A percentile compares a stretch with the other conserved stretches of the same genome.
phyloP scores from a whole-genome alignment of 2,888 invertebrate species.

The Caenorhabditis doughertyi region DNA sequence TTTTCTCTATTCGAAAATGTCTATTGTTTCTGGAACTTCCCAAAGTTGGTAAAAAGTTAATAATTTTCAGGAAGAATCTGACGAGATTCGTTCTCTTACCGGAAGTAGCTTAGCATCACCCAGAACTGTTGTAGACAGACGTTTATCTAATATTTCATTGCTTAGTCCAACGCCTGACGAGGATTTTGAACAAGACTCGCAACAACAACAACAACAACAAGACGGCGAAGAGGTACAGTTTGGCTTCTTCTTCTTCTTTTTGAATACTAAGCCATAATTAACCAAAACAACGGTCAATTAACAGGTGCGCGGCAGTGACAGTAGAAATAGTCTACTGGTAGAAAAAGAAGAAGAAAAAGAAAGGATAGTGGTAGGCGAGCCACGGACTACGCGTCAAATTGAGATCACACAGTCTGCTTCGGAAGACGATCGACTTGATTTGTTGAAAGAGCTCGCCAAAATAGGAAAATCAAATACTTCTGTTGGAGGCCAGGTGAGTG shows the following conservation, averaged over 20 bases:
- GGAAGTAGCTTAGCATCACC: slow-evolving; percentile 73
- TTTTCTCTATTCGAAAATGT: slow-evolving; percentile 5
- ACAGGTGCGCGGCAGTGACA: slow-evolving; percentile 53
- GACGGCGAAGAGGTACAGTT: slow-evolving; percentile 39
- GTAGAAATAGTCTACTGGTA: slow-evolving; percentile 9
- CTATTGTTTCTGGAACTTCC: neutral
- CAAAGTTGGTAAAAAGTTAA: neutral
- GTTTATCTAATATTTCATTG: slow-evolving; percentile 60
- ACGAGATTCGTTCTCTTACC: slow-evolving; percentile 72
- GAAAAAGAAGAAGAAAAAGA: slow-evolving; percentile 22
- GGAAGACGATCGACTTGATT: slow-evolving; percentile 66
- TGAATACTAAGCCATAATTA: slow-evolving; percentile 40
- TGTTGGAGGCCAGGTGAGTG: slow-evolving; percentile 53
- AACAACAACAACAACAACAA: slow-evolving; percentile 34
- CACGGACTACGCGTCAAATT: slow-evolving; percentile 60
- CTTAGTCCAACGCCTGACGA: slow-evolving; percentile 64
- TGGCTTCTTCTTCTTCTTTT: slow-evolving; percentile 20
- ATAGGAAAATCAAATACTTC: slow-evolving; percentile 61
- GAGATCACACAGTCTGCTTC: slow-evolving; percentile 67
- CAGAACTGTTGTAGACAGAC: slow-evolving; percentile 68
- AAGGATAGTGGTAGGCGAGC: slow-evolving; percentile 29
- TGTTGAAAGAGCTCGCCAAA: slow-evolving; percentile 68
- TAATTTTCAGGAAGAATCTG: slow-evolving; percentile 73
- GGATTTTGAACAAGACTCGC: slow-evolving; percentile 26
- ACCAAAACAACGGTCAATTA: slow-evolving; percentile 51